These are phyloP conservation scores for Hafferia zeledoni DNA, from an alignment of 2,797 vertebrate genomes.

Conservation along the genomic window DNA sequence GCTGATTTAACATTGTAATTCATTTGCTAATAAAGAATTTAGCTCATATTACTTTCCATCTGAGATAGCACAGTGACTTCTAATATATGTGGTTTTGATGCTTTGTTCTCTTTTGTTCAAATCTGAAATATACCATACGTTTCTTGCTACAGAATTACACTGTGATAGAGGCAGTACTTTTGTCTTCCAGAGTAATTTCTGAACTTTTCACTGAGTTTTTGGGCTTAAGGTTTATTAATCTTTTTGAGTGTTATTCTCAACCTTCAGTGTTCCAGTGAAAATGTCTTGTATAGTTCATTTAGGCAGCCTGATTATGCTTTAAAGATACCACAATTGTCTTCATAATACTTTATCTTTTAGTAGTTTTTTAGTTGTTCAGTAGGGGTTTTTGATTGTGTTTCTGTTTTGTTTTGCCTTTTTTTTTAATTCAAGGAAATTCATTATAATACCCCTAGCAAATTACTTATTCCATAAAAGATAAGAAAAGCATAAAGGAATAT, in stretches of 20 bases:
- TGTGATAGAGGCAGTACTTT: background rate
- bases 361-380: background rate
- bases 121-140: background rate
- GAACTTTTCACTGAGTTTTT: background rate
- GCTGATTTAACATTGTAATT: conserved; percentile 17
- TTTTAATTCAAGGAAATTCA: background rate
- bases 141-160: background rate
- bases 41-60: conserved; percentile 36
- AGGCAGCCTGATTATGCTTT: background rate
- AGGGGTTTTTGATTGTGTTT: background rate
- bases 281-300: background rate
- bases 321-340: background rate
- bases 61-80: background rate
- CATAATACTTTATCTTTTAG: background rate
- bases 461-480: background rate
- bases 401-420: background rate
- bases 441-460: background rate
- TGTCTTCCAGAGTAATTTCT: background rate
- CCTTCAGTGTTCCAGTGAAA: background rate
- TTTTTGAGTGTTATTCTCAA: background rate
- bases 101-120: conserved; percentile 9
- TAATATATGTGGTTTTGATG: background rate
- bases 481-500: background rate
- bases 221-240: background rate
- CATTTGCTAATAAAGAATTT: conserved; percentile 27